These are phyloP conservation scores for Eupithecia dodoneata DNA, from an alignment of 2,888 invertebrate genomes.

Conservation along the genomic window DNA sequence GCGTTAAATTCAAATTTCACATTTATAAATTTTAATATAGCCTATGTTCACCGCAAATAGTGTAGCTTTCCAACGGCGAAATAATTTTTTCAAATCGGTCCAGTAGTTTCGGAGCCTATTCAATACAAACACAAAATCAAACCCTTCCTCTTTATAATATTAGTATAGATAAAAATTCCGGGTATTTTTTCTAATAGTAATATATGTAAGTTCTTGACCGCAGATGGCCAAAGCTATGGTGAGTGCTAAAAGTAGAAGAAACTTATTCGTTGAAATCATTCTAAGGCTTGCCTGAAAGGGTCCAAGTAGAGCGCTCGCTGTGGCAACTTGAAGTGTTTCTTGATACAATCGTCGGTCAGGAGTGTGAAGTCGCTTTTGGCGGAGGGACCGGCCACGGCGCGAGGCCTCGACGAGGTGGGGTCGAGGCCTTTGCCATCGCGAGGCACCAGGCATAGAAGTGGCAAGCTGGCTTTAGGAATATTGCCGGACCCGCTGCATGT, in stretches of 20 bases:
- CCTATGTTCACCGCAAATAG: no score
- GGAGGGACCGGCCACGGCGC: conserved; percentile 36
- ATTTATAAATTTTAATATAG: no score
- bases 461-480: conserved; percentile 54
- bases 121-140: no score
- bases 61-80: no score
- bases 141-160: no score
- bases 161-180: no score
- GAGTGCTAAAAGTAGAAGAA: neutral
- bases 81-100: no score
- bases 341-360: conserved; percentile 70
- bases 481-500: conserved; percentile 52
- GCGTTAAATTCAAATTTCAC: no score
- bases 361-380: conserved; percentile 56
- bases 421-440: conserved; percentile 52
- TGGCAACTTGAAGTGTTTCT: conserved; percentile 71
- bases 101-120: no score
- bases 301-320: conserved; percentile 70
- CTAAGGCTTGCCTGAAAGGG: conserved; percentile 59
- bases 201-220: neutral
- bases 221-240: neutral
- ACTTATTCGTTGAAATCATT: neutral
- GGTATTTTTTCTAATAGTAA: no score
- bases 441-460: conserved; percentile 74
- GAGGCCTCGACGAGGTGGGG: neutral